Evolutionary conservation across 1,140 invertebrate species (phyloP), one percentile per base, ranked within the genome.

Genomic region (Hycleus phaleratus): DNA sequence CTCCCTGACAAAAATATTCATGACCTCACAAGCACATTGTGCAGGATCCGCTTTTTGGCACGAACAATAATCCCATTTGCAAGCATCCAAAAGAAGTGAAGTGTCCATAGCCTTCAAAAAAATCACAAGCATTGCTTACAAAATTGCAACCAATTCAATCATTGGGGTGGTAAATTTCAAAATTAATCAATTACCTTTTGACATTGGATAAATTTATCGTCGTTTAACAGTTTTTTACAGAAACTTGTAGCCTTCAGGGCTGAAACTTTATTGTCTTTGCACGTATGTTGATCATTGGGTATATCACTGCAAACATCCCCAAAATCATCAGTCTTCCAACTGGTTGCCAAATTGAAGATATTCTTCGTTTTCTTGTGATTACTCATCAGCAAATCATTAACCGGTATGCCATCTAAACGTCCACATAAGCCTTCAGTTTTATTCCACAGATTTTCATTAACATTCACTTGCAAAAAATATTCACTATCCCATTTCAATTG

Each of bases 371-470:
- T 56, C 8, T 64, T 74, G 2, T 83, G 82, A 53, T 82, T 81
- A 65, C 79, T 81, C 0, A 76, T 82, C 11, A 73, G 70, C 42
- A 91, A 78, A 72, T 95, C 91, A 66, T 92, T 87, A 4, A 73
- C 71, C 3, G 71, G 66, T 59, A 83, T 76, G 0, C 87, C 86
- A 73, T 94, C 86, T 52, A 91, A 77, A 3, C 74, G 79, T 0
- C 91, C 91, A 70, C 92, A 95, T 0, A 95, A 73, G 45, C 92
- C 92, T 60, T 81, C 80, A 0, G 88, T 88, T 62, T 83, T 82
- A 68, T 88, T 88, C 85, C 87, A 91, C 39, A 90, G 69, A 24
- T 78, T 79, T 38, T 85, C 81, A 3, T 81, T 78, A 81, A 59
- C 60, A 47, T 66, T 56, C n/a, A 68, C 56, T 50, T 68, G 64